A percentile compares a stretch with the other conserved stretches of the same genome.
Evolutionary conservation across 2,888 invertebrate species (phyloP).

Genomic region (Athalia circularis): DNA sequence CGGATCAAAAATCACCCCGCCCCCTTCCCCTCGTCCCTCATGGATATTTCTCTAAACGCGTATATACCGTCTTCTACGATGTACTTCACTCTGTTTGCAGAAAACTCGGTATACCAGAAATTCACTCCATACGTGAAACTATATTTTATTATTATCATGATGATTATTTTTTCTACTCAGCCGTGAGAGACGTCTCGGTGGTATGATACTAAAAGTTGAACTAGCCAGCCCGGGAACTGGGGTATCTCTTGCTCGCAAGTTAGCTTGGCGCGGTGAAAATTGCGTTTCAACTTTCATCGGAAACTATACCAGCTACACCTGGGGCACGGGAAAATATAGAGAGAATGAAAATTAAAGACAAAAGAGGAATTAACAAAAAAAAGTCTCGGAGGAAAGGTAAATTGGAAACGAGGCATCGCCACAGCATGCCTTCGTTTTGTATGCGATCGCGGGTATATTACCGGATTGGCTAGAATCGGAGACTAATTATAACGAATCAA

Average conservation of each 20-base stretch:
- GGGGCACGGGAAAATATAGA: conserved; percentile 5
- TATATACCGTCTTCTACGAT: not conserved
- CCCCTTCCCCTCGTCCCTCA: not conserved
- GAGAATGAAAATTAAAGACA: not conserved
- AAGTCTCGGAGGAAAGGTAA: not conserved
- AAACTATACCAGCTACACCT: conserved; percentile 26
- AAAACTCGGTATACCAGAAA: not conserved
- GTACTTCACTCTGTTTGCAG: not conserved
- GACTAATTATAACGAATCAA: conserved; percentile 11
- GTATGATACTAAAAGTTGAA: conserved; percentile 40
- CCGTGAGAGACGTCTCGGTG: not conserved
- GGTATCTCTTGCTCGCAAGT: conserved; percentile 37
- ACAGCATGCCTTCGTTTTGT: not conserved
- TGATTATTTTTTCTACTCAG: too few species aligned
- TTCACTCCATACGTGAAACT: not conserved
- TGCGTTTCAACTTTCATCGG: conserved; percentile 58
- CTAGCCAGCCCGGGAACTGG: conserved; percentile 14
- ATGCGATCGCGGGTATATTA: not conserved
- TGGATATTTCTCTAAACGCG: not conserved
- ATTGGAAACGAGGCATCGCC: too few species aligned
- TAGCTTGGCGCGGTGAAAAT: conserved; percentile 54
- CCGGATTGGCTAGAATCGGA: not conserved
- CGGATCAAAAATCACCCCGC: conserved; percentile 59
- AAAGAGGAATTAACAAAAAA: not conserved
- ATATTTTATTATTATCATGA: conserved; percentile 2